Evolutionary conservation across 2,113 vertebrate species (phyloP).

Genomic region (Pseudolaguvia tuberculata): DNA sequence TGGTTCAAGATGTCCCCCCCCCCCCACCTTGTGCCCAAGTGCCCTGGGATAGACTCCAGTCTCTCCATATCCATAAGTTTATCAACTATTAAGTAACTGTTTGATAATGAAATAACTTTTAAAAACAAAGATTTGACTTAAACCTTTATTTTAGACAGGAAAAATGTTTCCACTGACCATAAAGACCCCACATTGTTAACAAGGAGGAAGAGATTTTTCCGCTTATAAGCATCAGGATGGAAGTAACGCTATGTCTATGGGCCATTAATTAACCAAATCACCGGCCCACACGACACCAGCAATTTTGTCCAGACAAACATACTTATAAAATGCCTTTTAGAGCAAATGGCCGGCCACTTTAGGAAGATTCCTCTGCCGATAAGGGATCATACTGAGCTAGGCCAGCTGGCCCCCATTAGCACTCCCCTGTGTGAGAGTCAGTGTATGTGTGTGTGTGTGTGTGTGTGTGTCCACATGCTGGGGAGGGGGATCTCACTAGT

Average conservation of each 20-base stretch:
- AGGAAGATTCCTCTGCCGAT: conserved; percentile 47
- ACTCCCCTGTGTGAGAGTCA: conserved; percentile 39
- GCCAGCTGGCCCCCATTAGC: conserved; percentile 60
- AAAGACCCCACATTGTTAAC: background rate
- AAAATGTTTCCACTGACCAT: background rate
- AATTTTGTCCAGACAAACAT: conserved; percentile 35
- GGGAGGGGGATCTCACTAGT: conserved; percentile 41
- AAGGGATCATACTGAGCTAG: conserved; percentile 47
- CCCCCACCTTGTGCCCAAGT: too few species aligned
- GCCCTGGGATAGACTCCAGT: too few species aligned
- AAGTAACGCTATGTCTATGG: conserved; percentile 34
- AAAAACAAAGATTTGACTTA: too few species aligned
- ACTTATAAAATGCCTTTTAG: conserved; percentile 51
- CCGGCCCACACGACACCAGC: conserved; percentile 33
- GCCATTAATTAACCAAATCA: conserved; percentile 38
- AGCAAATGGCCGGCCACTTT: conserved; percentile 33
- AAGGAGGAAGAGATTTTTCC: background rate
- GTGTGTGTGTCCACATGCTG: conserved; percentile 3
- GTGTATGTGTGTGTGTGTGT: conserved; percentile 1
- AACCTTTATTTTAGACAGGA: too few species aligned
- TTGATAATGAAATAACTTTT: too few species aligned
- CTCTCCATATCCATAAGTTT: too few species aligned
- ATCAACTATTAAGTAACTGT: too few species aligned
- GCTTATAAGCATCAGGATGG: conserved; percentile 17
- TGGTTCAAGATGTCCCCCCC: too few species aligned